Conservation (phyloP, 2,888 invertebrate genomes). For the Zootermopsis nevadensis region DNA sequence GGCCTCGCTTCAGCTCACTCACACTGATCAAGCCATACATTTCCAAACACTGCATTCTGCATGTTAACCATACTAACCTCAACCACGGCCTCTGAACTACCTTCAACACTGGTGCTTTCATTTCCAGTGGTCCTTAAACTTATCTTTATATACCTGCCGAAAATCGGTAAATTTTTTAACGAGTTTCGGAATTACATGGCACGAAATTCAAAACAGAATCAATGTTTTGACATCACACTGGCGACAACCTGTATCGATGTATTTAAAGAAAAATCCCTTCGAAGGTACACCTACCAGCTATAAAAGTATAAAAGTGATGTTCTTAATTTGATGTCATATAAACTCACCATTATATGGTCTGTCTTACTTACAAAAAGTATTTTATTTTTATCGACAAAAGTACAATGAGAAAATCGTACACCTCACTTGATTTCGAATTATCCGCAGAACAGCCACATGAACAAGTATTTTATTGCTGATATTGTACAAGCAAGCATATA, state of each 20-base stretch:
- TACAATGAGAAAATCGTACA: background rate
- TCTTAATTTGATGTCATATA: background rate
- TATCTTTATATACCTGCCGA: background rate
- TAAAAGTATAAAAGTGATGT: background rate
- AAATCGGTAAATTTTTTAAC: background rate
- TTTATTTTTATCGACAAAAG: background rate
- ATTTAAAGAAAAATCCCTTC: background rate
- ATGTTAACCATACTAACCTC: constrained; percentile 6
- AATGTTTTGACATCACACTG: too few relatives aligned
- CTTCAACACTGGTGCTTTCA: background rate
- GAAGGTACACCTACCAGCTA: background rate
- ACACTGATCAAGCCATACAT: background rate
- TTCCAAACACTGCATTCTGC: background rate
- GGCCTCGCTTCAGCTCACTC: background rate
- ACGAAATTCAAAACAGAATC: background rate
- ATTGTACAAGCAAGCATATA: background rate
- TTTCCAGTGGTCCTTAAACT: background rate
- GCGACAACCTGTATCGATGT: background rate
- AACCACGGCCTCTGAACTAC: background rate
- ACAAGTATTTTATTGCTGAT: background rate
- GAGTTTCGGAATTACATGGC: background rate
- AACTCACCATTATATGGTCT: constrained; percentile 23
- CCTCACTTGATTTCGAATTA: background rate
- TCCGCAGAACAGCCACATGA: background rate
- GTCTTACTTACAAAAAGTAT: background rate